Evolutionary conservation across 2,797 vertebrate genomes (phyloP).

Genomic region (Malurus leucopterus): DNA sequence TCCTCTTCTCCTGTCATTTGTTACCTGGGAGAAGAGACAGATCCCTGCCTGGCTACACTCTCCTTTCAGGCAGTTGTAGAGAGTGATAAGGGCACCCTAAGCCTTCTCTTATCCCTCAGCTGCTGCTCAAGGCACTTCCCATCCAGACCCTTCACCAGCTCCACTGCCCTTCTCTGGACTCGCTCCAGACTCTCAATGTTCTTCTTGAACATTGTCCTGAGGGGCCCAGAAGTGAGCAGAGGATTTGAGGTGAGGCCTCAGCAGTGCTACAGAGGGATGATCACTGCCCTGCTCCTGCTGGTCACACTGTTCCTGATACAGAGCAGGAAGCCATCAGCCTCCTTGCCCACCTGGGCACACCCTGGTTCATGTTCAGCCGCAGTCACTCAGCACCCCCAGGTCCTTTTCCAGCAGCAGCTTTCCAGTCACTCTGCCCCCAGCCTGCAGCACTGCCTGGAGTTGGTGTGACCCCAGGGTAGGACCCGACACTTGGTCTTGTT

Average conservation of each 20-base stretch:
- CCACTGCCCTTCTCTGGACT: rapidly evolving
- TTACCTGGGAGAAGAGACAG: background rate
- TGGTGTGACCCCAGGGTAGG: background rate
- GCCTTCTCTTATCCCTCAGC: background rate
- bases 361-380: rapidly evolving
- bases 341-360: background rate
- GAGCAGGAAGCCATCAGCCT: background rate
- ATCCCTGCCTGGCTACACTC: rapidly evolving
- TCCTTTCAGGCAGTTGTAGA: background rate
- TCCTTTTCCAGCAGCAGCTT: rapidly evolving
- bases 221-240: background rate
- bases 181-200: rapidly evolving
- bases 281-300: rapidly evolving
- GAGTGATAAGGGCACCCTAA: background rate
- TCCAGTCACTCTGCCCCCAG: background rate
- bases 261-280: rapidly evolving
- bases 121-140: rapidly evolving
- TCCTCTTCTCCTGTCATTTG: background rate
- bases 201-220: background rate
- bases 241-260: rapidly evolving
- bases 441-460: rapidly evolving
- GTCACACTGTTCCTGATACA: rapidly evolving
- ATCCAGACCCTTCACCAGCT: background rate
- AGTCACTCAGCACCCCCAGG: rapidly evolving
- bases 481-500: rapidly evolving